Base-by-base conservation (phyloP, 2,113 vertebrate species). In the Chionis minor region DNA sequence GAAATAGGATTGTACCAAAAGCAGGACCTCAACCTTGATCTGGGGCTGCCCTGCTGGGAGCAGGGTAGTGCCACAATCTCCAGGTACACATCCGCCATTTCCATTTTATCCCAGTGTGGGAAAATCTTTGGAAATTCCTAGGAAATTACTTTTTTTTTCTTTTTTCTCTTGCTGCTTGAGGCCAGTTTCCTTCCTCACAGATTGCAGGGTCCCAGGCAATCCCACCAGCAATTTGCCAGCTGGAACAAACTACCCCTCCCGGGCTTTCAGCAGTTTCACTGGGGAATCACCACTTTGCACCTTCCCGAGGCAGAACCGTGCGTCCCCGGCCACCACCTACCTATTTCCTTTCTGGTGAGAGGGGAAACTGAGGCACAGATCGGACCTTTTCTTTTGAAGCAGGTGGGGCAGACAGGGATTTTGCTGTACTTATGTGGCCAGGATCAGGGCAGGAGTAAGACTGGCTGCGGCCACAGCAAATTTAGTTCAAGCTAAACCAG, bases 341-440 rank as follows among this genome's bases (percentile, higher is more conserved):
- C n/a, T 27, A 1, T 10, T 19, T 16, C 54, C 49, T 81, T 17
- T 70, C 71, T 27, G 23, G 27, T 12, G 23, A 26, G 59, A 45
- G 18, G 82, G 72, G 72, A 95, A 94, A 83, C 88, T 74, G 92
- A 86, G 83, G 83, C 88, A 82, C 21, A 2, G 47, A n/a, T 2
- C 30, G 22, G 30, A 5, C 12, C 28, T 33, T 35, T 81, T 18
- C 30, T 17, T 9, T 52, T 8, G 2, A 45, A 35, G 59, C 26
- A 67, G 54, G 14, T n/a, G 83, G 49, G 44, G 20, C 33, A 69
- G 44, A 1, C 20, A 10, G 45, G 70, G 66, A 9, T 35, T 75
- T 72, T 42, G 7, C 52, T 28, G 32, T 4, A 1, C 18, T 45
- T 23, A 7, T 1, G 1, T 6, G 44, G 30, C 26, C 45, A 24